Base-by-base conservation (phyloP, 2,888 invertebrate species). In the Tuberolachnus salignus region DNA sequence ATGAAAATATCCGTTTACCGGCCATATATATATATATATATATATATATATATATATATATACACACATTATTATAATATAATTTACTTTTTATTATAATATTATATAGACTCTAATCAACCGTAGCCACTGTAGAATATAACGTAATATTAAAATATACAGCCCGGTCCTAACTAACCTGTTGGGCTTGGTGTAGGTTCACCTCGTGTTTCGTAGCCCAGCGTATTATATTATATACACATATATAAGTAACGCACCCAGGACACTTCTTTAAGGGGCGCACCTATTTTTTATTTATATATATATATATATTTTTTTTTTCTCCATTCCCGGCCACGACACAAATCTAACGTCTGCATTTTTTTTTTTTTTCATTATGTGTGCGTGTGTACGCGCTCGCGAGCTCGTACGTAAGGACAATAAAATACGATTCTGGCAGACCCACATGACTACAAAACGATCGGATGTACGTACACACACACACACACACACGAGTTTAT, bases 401-500 rank as follows among this genome's bases (percentile, higher is more conserved):
- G 55, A 21, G 9, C 16, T 49, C n/a, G 73, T 55, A 23, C 49
- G 19, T 67, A 57, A 49, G 75, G 75, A 75, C 75, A 75, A 75
- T 75, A 75, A 75, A 75, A 75, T 75, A 75, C 75, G 53, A 66
- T 66, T 75, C 75, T 49, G 75, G 75, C 75, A 80, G 80, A 71
- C 80, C 66, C 71, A 71, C 80, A 66, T 71, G 69, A 80, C 71
- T 66, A 66, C 80, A 80, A 64, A 71, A 73, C 72, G 73, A 72
- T 80, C 73, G 82, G 82, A 83, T 82, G 83, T 83, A 82, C 82
- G 83, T 81, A 83, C 85, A 85, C 85, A 85, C 84, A 83, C 85
- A 82, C 84, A 83, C 83, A 83, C 83, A 83, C 83, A 83, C 44
- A 13, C 19, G 16, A 11, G 42, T 74, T 75, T 26, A 57, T 57